A percentile compares a stretch with the other conserved stretches of the same genome.
phyloP scores from a whole-genome alignment of 1,140 invertebrate species.

The Cheumatopsyche charites region DNA sequence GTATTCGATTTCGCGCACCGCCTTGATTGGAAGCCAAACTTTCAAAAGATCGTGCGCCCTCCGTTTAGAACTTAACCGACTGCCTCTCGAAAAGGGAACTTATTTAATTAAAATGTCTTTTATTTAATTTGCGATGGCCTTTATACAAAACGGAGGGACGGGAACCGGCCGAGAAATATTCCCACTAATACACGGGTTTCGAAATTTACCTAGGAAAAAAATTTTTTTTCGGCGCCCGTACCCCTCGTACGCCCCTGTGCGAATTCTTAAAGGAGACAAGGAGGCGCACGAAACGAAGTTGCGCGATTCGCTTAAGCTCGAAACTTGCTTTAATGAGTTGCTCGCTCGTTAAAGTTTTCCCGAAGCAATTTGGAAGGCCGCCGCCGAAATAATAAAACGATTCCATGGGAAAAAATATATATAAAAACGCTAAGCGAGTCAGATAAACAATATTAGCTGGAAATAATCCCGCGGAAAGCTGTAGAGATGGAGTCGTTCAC shows the following conservation, averaged over 20 bases:
- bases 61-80: conserved; percentile 13
- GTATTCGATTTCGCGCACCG: background rate
- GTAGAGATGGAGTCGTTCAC: too few relatives aligned
- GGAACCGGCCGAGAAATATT: conserved; percentile 1
- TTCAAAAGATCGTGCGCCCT: conserved; percentile 6
- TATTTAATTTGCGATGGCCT: conserved; percentile 26
- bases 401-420: background rate
- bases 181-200: background rate
- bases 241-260: too few relatives aligned
- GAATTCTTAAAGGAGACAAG: too few relatives aligned
- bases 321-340: conserved; percentile 27
- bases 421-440: too few relatives aligned
- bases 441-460: too few relatives aligned
- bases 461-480: background rate
- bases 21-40: conserved; percentile 5
- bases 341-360: conserved; percentile 24
- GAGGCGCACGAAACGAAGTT: conserved; percentile 10
- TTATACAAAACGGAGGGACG: conserved; percentile 10
- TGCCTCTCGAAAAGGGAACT: conserved; percentile 9
- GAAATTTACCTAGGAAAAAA: too few relatives aligned
- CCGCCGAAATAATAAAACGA: background rate
- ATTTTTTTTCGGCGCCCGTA: too few relatives aligned
- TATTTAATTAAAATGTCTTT: conserved; percentile 28
- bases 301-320: conserved; percentile 20
- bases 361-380: conserved; percentile 18